phyloP scores from a whole-genome alignment of 2,797 vertebrate genomes.

The Sebastes vulpes region DNA sequence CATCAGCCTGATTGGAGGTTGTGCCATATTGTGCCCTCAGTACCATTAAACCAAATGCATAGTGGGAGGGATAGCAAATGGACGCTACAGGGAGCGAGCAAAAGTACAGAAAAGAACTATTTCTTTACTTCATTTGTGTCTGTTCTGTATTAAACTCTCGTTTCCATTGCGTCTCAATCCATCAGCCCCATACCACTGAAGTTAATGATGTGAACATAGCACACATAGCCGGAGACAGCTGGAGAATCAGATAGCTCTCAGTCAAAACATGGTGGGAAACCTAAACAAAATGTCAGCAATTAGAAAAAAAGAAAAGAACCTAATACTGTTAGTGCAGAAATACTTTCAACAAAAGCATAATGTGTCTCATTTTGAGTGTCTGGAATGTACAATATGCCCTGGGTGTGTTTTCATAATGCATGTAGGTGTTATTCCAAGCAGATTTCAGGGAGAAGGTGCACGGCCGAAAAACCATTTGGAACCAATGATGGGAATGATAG shows the following conservation, averaged over 20 bases:
- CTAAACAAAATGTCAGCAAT: slow-evolving; percentile 62
- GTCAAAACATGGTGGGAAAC: slow-evolving; percentile 54
- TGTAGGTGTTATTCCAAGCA: slow-evolving; percentile 63
- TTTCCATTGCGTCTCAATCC: slow-evolving; percentile 23
- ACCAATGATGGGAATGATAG: slow-evolving; percentile 51
- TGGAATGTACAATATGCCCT: slow-evolving; percentile 58
- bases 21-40: not conserved
- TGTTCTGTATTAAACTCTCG: slow-evolving; percentile 27
- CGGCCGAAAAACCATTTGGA: slow-evolving; percentile 52
- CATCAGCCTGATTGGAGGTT: not conserved
- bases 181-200: slow-evolving; percentile 39
- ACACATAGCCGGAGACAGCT: slow-evolving; percentile 32
- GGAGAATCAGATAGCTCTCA: slow-evolving; percentile 21
- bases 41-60: slow-evolving; percentile 22
- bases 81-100: slow-evolving; percentile 6
- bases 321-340: slow-evolving; percentile 40
- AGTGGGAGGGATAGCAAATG: slow-evolving; percentile 4
- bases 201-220: slow-evolving; percentile 50
- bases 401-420: slow-evolving; percentile 66
- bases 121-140: slow-evolving; percentile 22
- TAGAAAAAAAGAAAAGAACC: slow-evolving; percentile 12
- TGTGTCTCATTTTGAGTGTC: slow-evolving; percentile 60
- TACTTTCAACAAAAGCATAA: slow-evolving; percentile 58
- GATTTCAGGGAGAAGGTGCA: slow-evolving; percentile 55
- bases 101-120: slow-evolving; percentile 16